Base-by-base conservation (phyloP, 2,888 invertebrate genomes). In the Eudemis profundana region DNA sequence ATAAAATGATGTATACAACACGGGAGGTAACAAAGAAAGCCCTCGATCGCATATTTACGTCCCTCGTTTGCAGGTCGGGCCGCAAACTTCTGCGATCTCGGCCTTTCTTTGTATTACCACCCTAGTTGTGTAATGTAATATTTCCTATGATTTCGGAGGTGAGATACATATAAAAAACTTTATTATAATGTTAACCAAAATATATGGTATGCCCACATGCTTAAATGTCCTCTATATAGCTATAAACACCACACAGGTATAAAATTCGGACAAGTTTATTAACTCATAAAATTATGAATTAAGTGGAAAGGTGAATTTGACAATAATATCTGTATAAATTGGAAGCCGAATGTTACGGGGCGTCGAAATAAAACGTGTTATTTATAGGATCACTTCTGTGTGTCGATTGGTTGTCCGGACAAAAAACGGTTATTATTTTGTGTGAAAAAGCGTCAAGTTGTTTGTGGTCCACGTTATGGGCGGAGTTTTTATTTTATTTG, bases 171-270 rank as follows among this genome's bases (percentile, higher is more conserved):
- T n/a, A 33, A 33, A 33, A 33, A 33, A 33, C 2, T 2, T 10
- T 10, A 33, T 10, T 8, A 33, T 10, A 33, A 10, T 33, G 10
- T 33, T 33, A 33, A 33, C 42, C 10, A 42, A 17, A 17, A 42
- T 42, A 17, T 38, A 3, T 38, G 12, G 5, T n/a, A 38, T 8
- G 67, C 14, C 1, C 40, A 70, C 75, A 68, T n/a, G n/a, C n/a
- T 23, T 33, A 10, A 46, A 75, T 69, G 67, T 54, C 76, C 66
- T 59, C 56, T 42, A n/a, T n/a, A n/a, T n/a, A 74, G 82, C 77
- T 80, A 56, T 42, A 56, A 42, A 56, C 44, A 17, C 27, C 27
- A 57, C 44, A 44, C 17, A 56, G 17, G 19, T 57, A 46, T 46
- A 46, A 63, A 57, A 21, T 14, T 23, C 36, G n/a, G 36, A 44